These are phyloP conservation scores for Manis javanica DNA, from an alignment of 2,797 vertebrate species.

Conservation along the genomic window DNA sequence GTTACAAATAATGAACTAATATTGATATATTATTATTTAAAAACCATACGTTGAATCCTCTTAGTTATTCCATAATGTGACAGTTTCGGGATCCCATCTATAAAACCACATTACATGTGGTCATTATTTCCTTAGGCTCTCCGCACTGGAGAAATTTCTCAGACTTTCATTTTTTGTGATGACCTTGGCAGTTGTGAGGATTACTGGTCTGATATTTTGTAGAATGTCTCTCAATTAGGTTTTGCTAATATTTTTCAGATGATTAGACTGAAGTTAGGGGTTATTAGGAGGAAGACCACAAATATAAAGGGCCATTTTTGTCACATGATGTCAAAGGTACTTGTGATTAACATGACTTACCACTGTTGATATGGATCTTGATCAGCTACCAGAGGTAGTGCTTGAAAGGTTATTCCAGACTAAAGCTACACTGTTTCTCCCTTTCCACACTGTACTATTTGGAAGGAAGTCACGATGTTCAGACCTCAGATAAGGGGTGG, in stretches of 20 bases:
- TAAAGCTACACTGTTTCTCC: background rate
- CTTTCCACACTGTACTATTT: background rate
- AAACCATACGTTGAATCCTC: background rate
- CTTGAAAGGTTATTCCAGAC: background rate
- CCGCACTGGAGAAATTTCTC: background rate
- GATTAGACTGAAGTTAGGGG: background rate
- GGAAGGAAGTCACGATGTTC: background rate
- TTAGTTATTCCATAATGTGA: background rate
- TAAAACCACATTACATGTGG: background rate
- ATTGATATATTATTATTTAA: background rate
- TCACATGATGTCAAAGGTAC: background rate
- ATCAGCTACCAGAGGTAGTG: background rate
- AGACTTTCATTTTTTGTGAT: background rate
- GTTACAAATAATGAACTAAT: background rate
- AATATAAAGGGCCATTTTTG: background rate
- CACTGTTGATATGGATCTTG: background rate
- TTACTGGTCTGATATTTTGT: background rate
- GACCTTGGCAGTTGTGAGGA: background rate
- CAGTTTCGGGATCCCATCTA: background rate
- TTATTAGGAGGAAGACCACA: background rate
- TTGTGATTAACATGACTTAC: background rate
- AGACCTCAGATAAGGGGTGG: background rate
- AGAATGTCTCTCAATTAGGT: background rate
- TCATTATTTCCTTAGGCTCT: background rate
- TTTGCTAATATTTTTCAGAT: background rate